phyloP scores from a whole-genome alignment of 2,797 vertebrate genomes.

The Enteromius treurensis region DNA sequence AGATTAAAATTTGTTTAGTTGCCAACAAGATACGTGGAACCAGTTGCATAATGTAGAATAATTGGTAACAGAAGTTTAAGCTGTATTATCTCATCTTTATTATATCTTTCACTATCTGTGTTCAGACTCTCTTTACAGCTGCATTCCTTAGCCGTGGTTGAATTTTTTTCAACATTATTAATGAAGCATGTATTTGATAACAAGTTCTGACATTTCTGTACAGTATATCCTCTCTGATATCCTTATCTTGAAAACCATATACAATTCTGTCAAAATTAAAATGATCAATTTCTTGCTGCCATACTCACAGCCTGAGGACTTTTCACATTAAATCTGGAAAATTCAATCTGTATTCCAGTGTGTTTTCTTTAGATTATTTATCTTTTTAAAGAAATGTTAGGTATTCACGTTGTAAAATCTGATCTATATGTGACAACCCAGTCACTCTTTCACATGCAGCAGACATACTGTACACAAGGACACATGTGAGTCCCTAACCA shows the following conservation, averaged over 20 bases:
- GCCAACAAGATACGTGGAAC: conserved; percentile 6
- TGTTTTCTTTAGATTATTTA: background rate
- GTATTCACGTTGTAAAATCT: background rate
- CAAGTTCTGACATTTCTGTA: background rate
- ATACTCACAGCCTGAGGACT: conserved; percentile 32
- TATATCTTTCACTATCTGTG: conserved; percentile 16
- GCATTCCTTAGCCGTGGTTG: background rate
- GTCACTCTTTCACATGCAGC: conserved; percentile 1
- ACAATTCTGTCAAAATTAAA: conserved; percentile 12
- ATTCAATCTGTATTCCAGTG: background rate
- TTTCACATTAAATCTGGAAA: conserved; percentile 36
- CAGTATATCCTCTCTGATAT: background rate
- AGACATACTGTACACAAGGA: conserved; percentile 9
- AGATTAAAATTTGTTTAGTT: background rate
- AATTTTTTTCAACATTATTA: conserved; percentile 25
- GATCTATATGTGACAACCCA: background rate
- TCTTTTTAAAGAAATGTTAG: background rate
- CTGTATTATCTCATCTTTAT: conserved; percentile 14
- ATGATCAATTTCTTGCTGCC: conserved; percentile 41
- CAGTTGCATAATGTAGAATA: conserved; percentile 3
- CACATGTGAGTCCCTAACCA: background rate
- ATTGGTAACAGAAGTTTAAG: conserved; percentile 36
- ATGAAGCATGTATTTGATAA: conserved; percentile 11
- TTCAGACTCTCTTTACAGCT: background rate
- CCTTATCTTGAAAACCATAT: conserved; percentile 31